A percentile compares a stretch with the other conserved stretches of the same genome.
phyloP scores from a whole-genome alignment of 1,140 invertebrate genomes.

The Pygmarrhopalites habei region DNA sequence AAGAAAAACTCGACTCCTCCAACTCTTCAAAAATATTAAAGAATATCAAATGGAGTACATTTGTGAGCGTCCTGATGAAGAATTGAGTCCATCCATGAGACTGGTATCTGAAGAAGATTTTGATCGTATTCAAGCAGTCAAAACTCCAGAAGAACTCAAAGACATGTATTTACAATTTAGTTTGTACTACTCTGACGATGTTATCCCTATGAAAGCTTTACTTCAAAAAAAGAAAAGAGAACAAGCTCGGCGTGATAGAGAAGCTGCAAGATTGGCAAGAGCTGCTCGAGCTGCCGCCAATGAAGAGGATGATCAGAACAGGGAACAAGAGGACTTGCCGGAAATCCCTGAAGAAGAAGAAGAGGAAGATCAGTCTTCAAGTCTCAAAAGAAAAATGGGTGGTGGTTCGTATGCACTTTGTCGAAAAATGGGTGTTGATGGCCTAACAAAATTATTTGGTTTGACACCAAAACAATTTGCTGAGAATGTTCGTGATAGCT shows the following conservation, averaged over 20 bases:
- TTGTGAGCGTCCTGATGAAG: conserved; percentile 72
- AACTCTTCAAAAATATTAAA: conserved; percentile 85
- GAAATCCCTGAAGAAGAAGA: conserved; percentile 35
- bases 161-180: conserved; percentile 91
- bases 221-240: conserved; percentile 53
- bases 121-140: conserved; percentile 66
- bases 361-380: conserved; percentile 50
- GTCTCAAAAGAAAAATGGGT: conserved; percentile 74
- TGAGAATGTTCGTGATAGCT: conserved; percentile 93
- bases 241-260: conserved; percentile 46
- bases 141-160: conserved; percentile 82
- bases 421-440: conserved; percentile 70
- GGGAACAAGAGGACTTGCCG: no score
- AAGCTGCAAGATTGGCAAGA: conserved; percentile 38
- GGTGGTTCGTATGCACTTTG: conserved; percentile 83
- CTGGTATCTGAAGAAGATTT: conserved; percentile 81
- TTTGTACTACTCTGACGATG: conserved; percentile 80
- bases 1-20: conserved; percentile 75
- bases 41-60: conserved; percentile 80
- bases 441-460: conserved; percentile 85
- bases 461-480: conserved; percentile 92
- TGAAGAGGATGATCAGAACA: no score
- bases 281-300: no score
- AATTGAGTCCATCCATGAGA: conserved; percentile 71
- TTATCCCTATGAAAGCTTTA: conserved; percentile 75